Evolutionary conservation across 2,888 invertebrate genomes (phyloP).

Genomic region (Lycophotia porphyrea): DNA sequence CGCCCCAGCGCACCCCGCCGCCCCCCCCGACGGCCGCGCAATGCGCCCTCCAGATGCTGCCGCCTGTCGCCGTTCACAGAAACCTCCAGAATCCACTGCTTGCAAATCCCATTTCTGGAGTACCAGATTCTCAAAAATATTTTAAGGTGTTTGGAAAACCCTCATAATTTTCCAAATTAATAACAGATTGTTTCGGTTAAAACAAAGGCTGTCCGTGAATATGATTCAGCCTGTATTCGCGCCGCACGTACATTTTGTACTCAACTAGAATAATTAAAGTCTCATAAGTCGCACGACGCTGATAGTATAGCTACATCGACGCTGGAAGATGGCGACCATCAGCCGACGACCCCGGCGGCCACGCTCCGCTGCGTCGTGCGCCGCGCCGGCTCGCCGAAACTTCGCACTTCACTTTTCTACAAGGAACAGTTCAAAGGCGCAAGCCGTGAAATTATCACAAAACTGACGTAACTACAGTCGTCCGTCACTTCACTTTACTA

Average conservation of each 20-base stretch:
- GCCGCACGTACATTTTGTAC: neutral
- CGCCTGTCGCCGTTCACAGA: constrained; percentile 73
- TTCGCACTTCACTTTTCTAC: constrained; percentile 89
- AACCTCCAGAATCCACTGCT: constrained; percentile 76
- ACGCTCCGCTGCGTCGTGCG: constrained; percentile 80
- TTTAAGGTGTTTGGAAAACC: neutral
- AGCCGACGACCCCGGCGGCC: constrained; percentile 85
- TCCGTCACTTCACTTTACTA: constrained; percentile 66
- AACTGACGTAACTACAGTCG: constrained; percentile 82
- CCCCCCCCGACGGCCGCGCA: constrained; percentile 81
- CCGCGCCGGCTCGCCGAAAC: constrained; percentile 87
- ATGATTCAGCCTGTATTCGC: neutral
- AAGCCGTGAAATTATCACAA: constrained; percentile 88
- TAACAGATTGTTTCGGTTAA: neutral
- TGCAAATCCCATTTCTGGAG: constrained; percentile 32
- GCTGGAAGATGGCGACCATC: constrained; percentile 70
- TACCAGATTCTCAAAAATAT: constrained; percentile 12
- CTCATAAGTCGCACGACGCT: constrained; percentile 35
- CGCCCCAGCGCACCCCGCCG: constrained; percentile 84
- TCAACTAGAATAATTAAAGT: constrained; percentile 20
- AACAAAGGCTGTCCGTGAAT: neutral
- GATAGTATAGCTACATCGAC: constrained; percentile 57
- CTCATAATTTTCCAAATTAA: constrained; percentile 26
- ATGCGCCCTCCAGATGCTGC: constrained; percentile 85
- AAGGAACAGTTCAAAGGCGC: constrained; percentile 84